Conservation (phyloP, 2,797 vertebrate species). For the Leptodactylus fallax region DNA sequence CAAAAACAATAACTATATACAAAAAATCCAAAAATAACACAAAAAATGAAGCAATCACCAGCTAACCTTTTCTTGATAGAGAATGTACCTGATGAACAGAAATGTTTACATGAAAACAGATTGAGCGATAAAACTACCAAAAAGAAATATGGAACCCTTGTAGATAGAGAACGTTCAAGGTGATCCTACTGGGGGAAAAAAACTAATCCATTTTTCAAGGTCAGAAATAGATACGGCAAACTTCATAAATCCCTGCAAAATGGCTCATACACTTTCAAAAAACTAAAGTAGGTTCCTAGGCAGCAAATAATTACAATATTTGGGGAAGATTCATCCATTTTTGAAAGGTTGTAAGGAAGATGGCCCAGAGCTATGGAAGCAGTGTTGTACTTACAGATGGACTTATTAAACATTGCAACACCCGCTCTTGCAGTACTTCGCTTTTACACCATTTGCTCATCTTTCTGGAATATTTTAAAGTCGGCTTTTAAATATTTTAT, state of each 20-base stretch:
- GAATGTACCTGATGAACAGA: background rate
- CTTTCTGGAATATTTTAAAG: constrained; percentile 64
- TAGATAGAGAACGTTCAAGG: constrained; percentile 39
- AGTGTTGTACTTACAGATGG: constrained; percentile 49
- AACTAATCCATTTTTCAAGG: constrained; percentile 47
- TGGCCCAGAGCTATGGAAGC: constrained; percentile 56
- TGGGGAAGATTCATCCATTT: constrained; percentile 54
- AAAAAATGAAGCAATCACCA: background rate
- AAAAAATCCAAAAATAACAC: background rate
- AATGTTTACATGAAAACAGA: background rate
- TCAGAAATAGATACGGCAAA: constrained; percentile 20
- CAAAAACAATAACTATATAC: background rate
- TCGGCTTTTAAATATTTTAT: constrained; percentile 63
- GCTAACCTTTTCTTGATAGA: background rate
- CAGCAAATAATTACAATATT: constrained; percentile 55
- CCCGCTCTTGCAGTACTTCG: constrained; percentile 35
- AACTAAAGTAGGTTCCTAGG: constrained; percentile 30
- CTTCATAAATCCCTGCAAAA: constrained; percentile 56
- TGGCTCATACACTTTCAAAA: constrained; percentile 43
- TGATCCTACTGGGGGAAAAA: constrained; percentile 21
- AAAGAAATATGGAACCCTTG: constrained; percentile 1
- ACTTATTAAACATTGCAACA: constrained; percentile 64
- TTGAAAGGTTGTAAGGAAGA: constrained; percentile 59
- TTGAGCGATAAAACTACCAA: background rate
- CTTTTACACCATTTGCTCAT: constrained; percentile 52